Evolutionary conservation across 2,113 vertebrate genomes (phyloP).

Genomic region (Phocoena phocoena): DNA sequence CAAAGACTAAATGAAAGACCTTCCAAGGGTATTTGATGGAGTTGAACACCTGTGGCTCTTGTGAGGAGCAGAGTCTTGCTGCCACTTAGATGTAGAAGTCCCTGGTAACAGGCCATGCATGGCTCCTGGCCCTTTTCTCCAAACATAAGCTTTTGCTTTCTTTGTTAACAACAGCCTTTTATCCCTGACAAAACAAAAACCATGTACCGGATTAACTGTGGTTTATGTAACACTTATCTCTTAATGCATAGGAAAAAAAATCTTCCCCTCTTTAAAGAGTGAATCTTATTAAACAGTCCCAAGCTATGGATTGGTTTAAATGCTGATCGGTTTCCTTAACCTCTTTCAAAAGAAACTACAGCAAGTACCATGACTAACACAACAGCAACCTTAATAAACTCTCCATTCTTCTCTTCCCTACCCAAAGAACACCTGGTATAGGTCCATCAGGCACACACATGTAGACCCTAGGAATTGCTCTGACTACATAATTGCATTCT

Average conservation of each 20-base stretch:
- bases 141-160: background rate
- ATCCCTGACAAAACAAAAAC: background rate
- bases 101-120: background rate
- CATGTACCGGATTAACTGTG: background rate
- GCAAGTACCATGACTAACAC: background rate
- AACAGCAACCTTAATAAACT: background rate
- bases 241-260: background rate
- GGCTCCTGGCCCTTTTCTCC: background rate
- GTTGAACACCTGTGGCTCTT: background rate
- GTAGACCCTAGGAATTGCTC: background rate
- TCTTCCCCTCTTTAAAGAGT: background rate
- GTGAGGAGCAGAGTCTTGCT: background rate
- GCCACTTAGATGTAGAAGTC: background rate
- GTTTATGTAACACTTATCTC: background rate
- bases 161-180: background rate
- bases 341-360: background rate
- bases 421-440: background rate
- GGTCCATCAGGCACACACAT: background rate
- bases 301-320: background rate
- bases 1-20: background rate
- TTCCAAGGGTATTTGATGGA: background rate
- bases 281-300: background rate
- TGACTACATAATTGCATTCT: background rate
- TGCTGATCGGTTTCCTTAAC: background rate
- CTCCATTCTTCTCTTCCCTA: background rate